phyloP scores from a whole-genome alignment of 2,888 invertebrate species.

The Atrina japonica region DNA sequence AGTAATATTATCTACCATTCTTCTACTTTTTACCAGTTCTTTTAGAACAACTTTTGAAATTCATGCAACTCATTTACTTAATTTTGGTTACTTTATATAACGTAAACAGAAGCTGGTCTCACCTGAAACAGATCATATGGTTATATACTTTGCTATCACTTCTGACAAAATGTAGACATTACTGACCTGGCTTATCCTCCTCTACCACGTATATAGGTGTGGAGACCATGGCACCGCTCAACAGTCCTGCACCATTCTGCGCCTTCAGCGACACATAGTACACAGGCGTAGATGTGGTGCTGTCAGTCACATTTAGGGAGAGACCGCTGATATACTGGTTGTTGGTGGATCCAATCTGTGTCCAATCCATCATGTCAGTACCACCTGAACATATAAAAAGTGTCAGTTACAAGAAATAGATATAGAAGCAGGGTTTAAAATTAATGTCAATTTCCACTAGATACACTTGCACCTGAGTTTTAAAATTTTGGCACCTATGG shows the following conservation, averaged over 20 bases:
- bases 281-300: conserved; percentile 44
- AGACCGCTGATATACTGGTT: conserved; percentile 50
- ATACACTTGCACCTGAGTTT: too few relatives aligned
- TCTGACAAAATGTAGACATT: too few relatives aligned
- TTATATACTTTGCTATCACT: too few relatives aligned
- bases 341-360: conserved; percentile 21
- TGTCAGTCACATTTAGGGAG: conserved; percentile 39
- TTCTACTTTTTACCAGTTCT: too few relatives aligned
- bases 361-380: conserved; percentile 54
- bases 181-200: conserved; percentile 61
- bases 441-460: too few relatives aligned
- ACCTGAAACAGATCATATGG: too few relatives aligned
- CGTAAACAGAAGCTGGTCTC: too few relatives aligned
- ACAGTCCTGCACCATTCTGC: conserved; percentile 58
- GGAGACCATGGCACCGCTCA: conserved; percentile 44
- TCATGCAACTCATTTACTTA: too few relatives aligned
- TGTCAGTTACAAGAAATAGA: not conserved
- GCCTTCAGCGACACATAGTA: conserved; percentile 66
- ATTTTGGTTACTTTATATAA: too few relatives aligned
- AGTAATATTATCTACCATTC: too few relatives aligned
- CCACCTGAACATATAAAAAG: conserved; percentile 43
- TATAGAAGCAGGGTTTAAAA: not conserved
- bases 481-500: too few relatives aligned
- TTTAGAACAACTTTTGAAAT: too few relatives aligned
- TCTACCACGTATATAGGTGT: conserved; percentile 61